Percentiles rank a stretch among this genome's conserved stretches.
These are phyloP conservation scores for Hassar affinis DNA, from an alignment of 2,113 vertebrate species.

Conservation along the genomic window DNA sequence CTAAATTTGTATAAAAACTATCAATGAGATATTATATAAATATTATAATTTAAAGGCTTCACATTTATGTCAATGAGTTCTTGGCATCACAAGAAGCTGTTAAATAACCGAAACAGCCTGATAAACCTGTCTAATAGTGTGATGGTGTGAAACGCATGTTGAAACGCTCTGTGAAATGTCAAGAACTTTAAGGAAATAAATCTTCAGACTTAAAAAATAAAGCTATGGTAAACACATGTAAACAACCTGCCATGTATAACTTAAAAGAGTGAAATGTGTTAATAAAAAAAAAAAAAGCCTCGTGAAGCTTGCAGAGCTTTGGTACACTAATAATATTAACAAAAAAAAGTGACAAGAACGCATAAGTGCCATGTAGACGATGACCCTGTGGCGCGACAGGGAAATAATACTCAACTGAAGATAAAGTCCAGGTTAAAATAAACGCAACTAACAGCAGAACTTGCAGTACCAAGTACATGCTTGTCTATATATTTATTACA, in stretches of 20 bases:
- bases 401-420: conserved; percentile 76
- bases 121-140: conserved; percentile 13
- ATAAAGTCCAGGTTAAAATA: conserved; percentile 75
- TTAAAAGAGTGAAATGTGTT: conserved; percentile 53
- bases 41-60: conserved; percentile 56
- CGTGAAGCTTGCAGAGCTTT: conserved; percentile 72
- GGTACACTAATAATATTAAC: conserved; percentile 68
- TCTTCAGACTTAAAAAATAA: conserved; percentile 30
- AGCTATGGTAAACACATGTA: conserved; percentile 61
- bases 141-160: background rate
- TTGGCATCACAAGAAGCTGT: conserved; percentile 39
- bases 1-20: conserved; percentile 43
- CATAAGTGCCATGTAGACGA: conserved; percentile 68
- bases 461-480: conserved; percentile 87
- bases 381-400: conserved; percentile 66
- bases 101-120: conserved; percentile 22
- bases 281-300: conserved; percentile 58
- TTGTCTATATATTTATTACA: conserved; percentile 99
- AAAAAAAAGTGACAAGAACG: conserved; percentile 64
- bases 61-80: conserved; percentile 45
- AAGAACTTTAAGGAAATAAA: conserved; percentile 36
- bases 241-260: conserved; percentile 62
- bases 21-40: conserved; percentile 51
- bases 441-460: conserved; percentile 87
- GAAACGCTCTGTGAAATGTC: conserved; percentile 26